phyloP scores from a whole-genome alignment of 2,113 vertebrate genomes.

The Lycaon pictus region DNA sequence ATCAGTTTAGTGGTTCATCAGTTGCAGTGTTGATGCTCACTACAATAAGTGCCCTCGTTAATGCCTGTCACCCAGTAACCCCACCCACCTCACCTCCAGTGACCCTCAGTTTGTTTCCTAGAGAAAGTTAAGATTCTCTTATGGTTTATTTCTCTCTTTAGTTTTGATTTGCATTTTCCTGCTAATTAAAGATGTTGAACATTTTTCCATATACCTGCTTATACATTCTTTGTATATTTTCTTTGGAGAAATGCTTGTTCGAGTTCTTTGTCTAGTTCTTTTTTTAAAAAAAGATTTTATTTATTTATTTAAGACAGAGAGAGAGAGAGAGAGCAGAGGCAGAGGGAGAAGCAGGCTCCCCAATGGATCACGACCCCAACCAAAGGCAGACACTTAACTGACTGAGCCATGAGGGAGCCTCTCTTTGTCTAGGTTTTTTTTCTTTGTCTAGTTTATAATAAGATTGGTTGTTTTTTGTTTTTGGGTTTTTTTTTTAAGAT shows the following conservation, averaged over 20 bases:
- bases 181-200: neutral
- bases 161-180: neutral
- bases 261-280: neutral
- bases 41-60: neutral
- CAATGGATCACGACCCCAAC: no score
- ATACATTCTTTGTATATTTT: neutral
- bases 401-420: no score
- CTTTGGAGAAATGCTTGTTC: neutral
- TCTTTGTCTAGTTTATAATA: neutral
- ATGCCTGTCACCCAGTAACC: neutral
- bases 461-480: neutral
- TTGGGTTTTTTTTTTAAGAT: neutral
- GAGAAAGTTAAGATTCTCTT: neutral
- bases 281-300: no score
- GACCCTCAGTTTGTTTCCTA: neutral
- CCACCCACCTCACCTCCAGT: neutral
- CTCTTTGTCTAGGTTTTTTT: neutral
- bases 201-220: neutral
- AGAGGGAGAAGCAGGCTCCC: no score
- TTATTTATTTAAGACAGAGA: no score
- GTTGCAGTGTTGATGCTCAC: neutral
- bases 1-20: neutral
- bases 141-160: neutral
- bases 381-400: no score
- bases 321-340: no score